A percentile compares a stretch with the other conserved stretches of the same genome.
These are phyloP conservation scores for Acromyrmex charruanus DNA, from an alignment of 1,140 invertebrate species.

Conservation along the genomic window DNA sequence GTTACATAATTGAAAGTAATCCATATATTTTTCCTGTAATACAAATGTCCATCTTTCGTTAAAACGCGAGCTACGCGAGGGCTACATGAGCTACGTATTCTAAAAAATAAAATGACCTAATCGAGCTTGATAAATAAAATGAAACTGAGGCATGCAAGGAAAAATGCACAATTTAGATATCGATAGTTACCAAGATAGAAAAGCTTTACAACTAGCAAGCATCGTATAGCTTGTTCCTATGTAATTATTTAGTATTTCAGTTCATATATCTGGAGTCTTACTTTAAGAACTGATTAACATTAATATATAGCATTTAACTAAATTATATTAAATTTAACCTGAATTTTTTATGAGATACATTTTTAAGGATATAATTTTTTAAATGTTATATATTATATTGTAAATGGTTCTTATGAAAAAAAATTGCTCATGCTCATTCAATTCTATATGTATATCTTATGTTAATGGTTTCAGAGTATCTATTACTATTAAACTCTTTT, in stretches of 20 bases:
- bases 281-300: conserved; percentile 46
- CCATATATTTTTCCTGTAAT: conserved; percentile 54
- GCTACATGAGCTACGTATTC: conserved; percentile 45
- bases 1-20: conserved; percentile 51
- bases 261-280: conserved; percentile 47
- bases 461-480: conserved; percentile 51
- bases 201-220: conserved; percentile 65
- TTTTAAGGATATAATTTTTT: conserved; percentile 51
- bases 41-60: conserved; percentile 61
- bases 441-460: conserved; percentile 45
- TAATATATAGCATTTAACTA: conserved; percentile 45
- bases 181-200: conserved; percentile 69
- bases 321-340: conserved; percentile 50
- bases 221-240: conserved; percentile 55
- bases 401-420: conserved; percentile 37
- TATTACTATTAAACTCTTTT: conserved; percentile 49
- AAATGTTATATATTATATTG: conserved; percentile 46
- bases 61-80: conserved; percentile 35
- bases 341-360: conserved; percentile 14
- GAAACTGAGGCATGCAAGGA: conserved; percentile 57
- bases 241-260: conserved; percentile 55
- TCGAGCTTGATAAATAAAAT: conserved; percentile 67
- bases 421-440: conserved; percentile 51
- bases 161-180: conserved; percentile 64
- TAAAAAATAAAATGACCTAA: conserved; percentile 58